Percentiles rank a stretch among this genome's conserved stretches.
These are phyloP conservation scores for Lucifuga dentata DNA, from an alignment of 2,113 vertebrate genomes.

Conservation along the genomic window DNA sequence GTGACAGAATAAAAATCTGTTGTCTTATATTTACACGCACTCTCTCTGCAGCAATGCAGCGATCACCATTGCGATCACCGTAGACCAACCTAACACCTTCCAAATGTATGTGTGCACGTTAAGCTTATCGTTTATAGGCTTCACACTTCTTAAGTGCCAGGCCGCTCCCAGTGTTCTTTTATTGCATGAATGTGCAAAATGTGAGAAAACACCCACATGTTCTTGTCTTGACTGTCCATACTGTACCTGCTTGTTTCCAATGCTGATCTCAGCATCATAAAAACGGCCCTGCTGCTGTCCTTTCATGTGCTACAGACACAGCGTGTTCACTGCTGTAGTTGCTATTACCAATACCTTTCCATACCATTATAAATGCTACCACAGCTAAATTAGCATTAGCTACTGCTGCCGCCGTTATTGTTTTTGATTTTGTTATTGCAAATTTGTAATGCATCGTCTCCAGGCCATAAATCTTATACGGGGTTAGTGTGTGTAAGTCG, in stretches of 20 bases:
- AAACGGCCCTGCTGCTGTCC: constrained; percentile 43
- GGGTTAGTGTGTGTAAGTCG: constrained; percentile 68
- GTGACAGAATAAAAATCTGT: neutral
- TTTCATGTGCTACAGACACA: constrained; percentile 26
- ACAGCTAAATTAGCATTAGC: constrained; percentile 68
- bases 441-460: constrained; percentile 62
- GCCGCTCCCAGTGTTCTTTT: constrained; percentile 53
- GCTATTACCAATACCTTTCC: constrained; percentile 47
- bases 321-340: constrained; percentile 33
- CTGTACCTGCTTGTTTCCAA: constrained; percentile 35
- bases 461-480: constrained; percentile 69
- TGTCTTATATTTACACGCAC: neutral
- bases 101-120: neutral
- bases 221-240: constrained; percentile 25
- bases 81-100: neutral
- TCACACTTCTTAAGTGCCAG: constrained; percentile 37
- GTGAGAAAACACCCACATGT: constrained; percentile 67
- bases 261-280: constrained; percentile 22
- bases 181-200: constrained; percentile 46
- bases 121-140: constrained; percentile 5
- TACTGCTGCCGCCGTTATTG: constrained; percentile 37
- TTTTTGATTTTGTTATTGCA: constrained; percentile 70
- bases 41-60: neutral
- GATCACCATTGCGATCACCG: neutral
- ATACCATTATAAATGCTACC: constrained; percentile 52